Conservation (phyloP, 35 echinoderm and acorn worm genomes). For the Chiridota heheva region DNA sequence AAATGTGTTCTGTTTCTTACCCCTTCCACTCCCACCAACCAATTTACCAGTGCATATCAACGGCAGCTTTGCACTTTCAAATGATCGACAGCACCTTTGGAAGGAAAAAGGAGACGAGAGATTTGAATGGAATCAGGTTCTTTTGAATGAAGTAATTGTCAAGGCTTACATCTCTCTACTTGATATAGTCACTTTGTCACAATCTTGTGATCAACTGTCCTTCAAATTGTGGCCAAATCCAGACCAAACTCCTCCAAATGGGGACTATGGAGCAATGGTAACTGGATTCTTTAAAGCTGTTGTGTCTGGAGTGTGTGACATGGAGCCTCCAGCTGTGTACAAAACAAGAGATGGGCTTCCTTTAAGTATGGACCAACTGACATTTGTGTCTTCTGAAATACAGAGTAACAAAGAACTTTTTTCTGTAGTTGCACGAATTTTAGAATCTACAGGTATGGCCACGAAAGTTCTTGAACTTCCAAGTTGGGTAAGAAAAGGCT, state of each 20-base stretch:
- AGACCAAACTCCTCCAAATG: not conserved
- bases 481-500: too few relatives aligned
- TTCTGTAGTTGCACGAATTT: too few relatives aligned
- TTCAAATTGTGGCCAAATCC: conserved; percentile 22
- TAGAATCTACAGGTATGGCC: too few relatives aligned
- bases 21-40: conserved; percentile 49
- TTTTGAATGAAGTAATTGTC: conserved; percentile 37
- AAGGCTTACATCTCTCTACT: conserved; percentile 56
- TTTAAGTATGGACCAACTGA: too few relatives aligned
- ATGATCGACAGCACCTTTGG: conserved; percentile 48
- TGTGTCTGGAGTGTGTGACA: too few relatives aligned
- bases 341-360: too few relatives aligned
- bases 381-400: too few relatives aligned
- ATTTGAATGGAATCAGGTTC: conserved; percentile 56
- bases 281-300: not conserved
- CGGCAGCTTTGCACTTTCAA: conserved; percentile 51
- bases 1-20: conserved; percentile 70
- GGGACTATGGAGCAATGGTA: conserved; percentile 8
- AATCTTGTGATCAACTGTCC: too few relatives aligned
- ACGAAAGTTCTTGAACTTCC: too few relatives aligned
- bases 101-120: conserved; percentile 1
- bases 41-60: conserved; percentile 72
- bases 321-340: too few relatives aligned
- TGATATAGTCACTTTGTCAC: not conserved
- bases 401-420: too few relatives aligned